A percentile compares a stretch with the other conserved stretches of the same genome.
These are phyloP conservation scores for Elanoides forficatus DNA, from an alignment of 2,113 vertebrate genomes.

Conservation along the genomic window DNA sequence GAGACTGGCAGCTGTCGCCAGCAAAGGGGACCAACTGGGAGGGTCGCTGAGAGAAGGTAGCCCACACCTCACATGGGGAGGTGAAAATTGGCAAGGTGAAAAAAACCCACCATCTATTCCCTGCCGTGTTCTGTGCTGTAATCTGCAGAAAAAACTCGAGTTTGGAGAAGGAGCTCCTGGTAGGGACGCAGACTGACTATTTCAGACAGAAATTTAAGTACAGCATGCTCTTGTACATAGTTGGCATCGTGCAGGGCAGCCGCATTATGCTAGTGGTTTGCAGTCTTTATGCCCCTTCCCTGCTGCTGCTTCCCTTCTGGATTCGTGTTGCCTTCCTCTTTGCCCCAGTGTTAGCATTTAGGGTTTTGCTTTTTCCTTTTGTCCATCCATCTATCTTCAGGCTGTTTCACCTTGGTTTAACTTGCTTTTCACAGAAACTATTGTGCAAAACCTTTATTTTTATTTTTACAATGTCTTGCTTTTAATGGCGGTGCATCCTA, in stretches of 20 bases:
- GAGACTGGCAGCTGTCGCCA: background rate
- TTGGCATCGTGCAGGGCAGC: background rate
- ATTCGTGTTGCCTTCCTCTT: background rate
- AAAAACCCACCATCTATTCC: accelerated
- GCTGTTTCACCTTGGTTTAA: background rate
- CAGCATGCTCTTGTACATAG: background rate
- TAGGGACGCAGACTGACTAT: background rate
- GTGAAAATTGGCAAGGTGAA: background rate
- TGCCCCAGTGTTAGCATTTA: accelerated
- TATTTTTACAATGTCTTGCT: background rate
- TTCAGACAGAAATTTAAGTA: background rate
- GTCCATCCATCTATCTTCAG: background rate
- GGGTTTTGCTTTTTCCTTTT: background rate
- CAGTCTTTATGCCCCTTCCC: background rate
- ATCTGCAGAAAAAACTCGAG: background rate
- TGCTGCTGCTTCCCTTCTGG: background rate
- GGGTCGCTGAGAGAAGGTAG: background rate
- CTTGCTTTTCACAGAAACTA: background rate
- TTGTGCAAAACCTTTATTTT: background rate
- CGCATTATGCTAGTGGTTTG: background rate
- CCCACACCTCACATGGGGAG: background rate
- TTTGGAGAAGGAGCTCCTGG: background rate
- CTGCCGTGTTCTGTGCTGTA: background rate
- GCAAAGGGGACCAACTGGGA: no score
- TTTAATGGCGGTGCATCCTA: background rate